Percentiles rank a stretch among this genome's conserved stretches.
These are phyloP conservation scores for Norana najaformis DNA, from an alignment of 2,888 invertebrate genomes.

Conservation along the genomic window DNA sequence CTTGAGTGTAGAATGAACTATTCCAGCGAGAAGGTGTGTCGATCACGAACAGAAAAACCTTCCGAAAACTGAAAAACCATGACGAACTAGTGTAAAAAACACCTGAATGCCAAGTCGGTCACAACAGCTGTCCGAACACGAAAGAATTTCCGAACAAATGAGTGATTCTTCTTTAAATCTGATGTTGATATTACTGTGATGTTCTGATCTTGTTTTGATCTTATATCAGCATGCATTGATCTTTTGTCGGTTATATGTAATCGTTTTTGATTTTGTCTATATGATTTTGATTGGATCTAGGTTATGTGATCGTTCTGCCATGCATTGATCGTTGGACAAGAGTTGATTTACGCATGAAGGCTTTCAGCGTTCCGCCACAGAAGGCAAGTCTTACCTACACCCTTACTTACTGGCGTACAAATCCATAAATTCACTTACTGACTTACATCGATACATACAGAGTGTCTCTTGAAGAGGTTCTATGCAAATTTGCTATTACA, in stretches of 20 bases:
- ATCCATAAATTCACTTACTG: neutral
- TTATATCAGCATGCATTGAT: too few relatives aligned
- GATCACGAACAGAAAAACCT: too few relatives aligned
- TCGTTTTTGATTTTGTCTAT: neutral
- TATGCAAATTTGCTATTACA: neutral
- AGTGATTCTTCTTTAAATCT: neutral
- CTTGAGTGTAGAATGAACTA: too few relatives aligned
- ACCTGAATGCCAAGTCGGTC: too few relatives aligned
- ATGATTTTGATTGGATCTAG: conserved; percentile 46
- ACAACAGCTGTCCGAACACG: too few relatives aligned
- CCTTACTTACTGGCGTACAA: neutral
- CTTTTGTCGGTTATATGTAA: too few relatives aligned
- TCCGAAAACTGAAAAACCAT: too few relatives aligned
- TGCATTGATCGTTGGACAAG: conserved; percentile 60
- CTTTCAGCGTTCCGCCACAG: conserved; percentile 64
- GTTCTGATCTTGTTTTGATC: neutral
- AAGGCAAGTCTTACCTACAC: conserved; percentile 52
- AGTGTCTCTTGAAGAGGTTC: neutral
- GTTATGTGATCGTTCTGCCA: conserved; percentile 62
- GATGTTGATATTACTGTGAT: neutral
- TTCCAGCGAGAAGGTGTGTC: too few relatives aligned
- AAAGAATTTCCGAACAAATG: too few relatives aligned
- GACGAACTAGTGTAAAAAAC: too few relatives aligned
- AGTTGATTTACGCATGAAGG: conserved; percentile 62
- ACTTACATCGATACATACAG: too few relatives aligned